These are phyloP conservation scores for roundworm (Caenorhabditis elegans) DNA, from an alignment of 1,140 invertebrate species.

Conservation along the genomic window WBcel235 BX284602.5:11015501-11016000, in stretches of 20 bases:
- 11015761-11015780: constrained; percentile 43
- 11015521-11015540: neutral
- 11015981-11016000: constrained; percentile 48
- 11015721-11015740: constrained; percentile 44
- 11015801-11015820: constrained; percentile 45
- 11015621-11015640: constrained; percentile 15
- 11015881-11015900: constrained; percentile 43
- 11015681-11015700: constrained; percentile 45
- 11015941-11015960: constrained; percentile 44
- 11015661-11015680: constrained; percentile 22
- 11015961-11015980: constrained; percentile 44
- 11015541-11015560: neutral
- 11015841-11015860: constrained; percentile 42
- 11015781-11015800: constrained; percentile 38
- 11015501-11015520: neutral
- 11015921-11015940: constrained; percentile 38
- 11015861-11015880: constrained; percentile 39
- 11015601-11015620: constrained; percentile 29
- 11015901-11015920: constrained; percentile 42
- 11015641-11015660: constrained; percentile 22
- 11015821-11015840: constrained; percentile 43
- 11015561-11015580: neutral
- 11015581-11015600: constrained; percentile 15
- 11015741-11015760: constrained; percentile 42
- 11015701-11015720: constrained; percentile 46